These are phyloP conservation scores for Oegoconia quadripuncta DNA, from an alignment of 2,888 invertebrate species.

Conservation along the genomic window DNA sequence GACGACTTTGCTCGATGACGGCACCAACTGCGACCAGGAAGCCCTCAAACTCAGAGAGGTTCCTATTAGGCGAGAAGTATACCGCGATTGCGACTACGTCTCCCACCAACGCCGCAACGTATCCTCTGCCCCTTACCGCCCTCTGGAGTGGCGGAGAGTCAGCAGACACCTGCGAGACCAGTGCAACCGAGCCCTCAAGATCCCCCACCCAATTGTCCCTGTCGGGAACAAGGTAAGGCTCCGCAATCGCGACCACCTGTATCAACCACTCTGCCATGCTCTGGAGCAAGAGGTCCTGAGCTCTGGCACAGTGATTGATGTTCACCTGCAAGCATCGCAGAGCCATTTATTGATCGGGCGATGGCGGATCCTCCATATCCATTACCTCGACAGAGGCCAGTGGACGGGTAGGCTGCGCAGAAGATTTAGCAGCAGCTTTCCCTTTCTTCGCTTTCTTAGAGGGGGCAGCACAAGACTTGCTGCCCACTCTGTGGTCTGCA, in stretches of 20 bases:
- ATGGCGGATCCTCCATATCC: no score
- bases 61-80: conserved; percentile 23
- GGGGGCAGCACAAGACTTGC: conserved; percentile 3
- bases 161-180: background rate
- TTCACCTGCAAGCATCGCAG: conserved; percentile 14
- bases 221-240: conserved; percentile 4
- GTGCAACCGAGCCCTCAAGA: background rate
- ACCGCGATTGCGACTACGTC: conserved; percentile 11
- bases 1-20: no score
- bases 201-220: background rate
- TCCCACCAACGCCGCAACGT: conserved; percentile 7
- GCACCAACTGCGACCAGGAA: conserved; percentile 10
- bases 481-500: conserved; percentile 9
- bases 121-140: conserved; percentile 12
- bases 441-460: background rate
- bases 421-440: background rate
- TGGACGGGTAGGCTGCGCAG: no score
- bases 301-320: conserved; percentile 19
- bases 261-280: no score
- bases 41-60: conserved; percentile 19
- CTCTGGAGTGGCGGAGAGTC: conserved; percentile 6
- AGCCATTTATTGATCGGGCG: background rate
- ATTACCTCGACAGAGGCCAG: no score
- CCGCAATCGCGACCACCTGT: no score
- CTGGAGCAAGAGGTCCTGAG: conserved; percentile 16